Percentiles rank a stretch among this genome's conserved stretches.
These are phyloP conservation scores for Cydia splendana DNA, from an alignment of 1,140 invertebrate genomes.

Conservation along the genomic window DNA sequence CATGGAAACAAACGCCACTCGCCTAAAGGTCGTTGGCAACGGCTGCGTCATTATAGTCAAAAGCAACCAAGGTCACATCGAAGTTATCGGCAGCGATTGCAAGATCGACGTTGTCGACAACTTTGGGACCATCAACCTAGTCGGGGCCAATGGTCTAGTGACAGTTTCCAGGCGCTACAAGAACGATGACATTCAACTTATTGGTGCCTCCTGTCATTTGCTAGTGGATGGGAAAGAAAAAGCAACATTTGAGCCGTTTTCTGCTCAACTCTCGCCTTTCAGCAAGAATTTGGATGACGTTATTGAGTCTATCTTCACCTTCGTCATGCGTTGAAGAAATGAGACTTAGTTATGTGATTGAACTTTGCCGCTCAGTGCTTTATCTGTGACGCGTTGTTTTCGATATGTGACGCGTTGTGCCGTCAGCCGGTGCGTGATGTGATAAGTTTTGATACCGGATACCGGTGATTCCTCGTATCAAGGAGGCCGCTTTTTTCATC, in stretches of 20 bases:
- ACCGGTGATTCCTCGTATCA: neutral
- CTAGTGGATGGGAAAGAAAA: slow-evolving; percentile 66
- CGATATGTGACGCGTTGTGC: neutral
- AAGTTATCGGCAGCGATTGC: slow-evolving; percentile 72
- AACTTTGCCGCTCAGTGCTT: neutral
- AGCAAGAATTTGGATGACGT: slow-evolving; percentile 74
- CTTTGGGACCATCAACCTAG: slow-evolving; percentile 61
- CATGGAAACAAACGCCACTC: slow-evolving; percentile 63
- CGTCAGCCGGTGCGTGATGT: slow-evolving; percentile 3
- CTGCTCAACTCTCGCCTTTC: slow-evolving; percentile 71
- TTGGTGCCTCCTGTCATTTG: slow-evolving; percentile 60
- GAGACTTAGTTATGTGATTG: neutral
- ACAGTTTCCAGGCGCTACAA: slow-evolving; percentile 56
- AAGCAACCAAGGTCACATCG: slow-evolving; percentile 66
- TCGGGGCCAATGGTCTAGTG: slow-evolving; percentile 64
- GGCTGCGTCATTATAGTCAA: slow-evolving; percentile 65
- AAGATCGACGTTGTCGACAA: slow-evolving; percentile 65
- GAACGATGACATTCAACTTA: slow-evolving; percentile 62
- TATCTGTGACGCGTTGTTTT: neutral
- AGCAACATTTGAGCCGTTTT: slow-evolving; percentile 40
- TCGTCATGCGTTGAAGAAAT: slow-evolving; percentile 68
- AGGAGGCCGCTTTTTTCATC: slow-evolving; percentile 6
- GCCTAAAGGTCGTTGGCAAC: slow-evolving; percentile 68
- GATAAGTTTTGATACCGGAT: neutral
- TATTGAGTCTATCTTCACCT: slow-evolving; percentile 72